A percentile compares a stretch with the other conserved stretches of the same genome.
phyloP scores from a whole-genome alignment of 2,113 vertebrate species.

The Calypte anna region DNA sequence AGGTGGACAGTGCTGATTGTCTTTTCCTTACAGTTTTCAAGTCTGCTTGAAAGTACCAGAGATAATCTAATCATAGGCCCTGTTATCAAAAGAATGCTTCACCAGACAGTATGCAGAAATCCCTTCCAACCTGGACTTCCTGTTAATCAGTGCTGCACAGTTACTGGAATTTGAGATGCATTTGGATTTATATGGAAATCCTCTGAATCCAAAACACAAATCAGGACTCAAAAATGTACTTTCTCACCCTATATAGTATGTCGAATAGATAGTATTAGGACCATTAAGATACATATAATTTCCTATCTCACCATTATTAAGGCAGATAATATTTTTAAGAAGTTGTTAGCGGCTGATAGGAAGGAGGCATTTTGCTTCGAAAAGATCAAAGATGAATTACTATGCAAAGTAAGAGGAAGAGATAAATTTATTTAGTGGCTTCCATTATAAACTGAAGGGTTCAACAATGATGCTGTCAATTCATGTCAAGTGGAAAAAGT shows the following conservation, averaged over 20 bases:
- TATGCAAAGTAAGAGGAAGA: background rate
- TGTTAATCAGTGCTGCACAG: background rate
- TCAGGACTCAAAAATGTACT: background rate
- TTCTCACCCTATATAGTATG: background rate
- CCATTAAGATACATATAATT: background rate
- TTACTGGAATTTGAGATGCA: background rate
- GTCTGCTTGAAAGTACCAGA: background rate
- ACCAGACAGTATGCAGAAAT: background rate
- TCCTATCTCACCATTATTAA: background rate
- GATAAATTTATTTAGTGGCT: background rate
- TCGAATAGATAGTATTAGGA: background rate
- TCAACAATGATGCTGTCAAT: background rate
- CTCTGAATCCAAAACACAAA: background rate
- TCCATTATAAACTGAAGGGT: background rate
- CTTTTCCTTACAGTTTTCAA: background rate
- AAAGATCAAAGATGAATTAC: background rate
- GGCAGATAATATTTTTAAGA: background rate
- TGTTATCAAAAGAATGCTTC: background rate
- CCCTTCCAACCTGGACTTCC: background rate
- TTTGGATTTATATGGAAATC: background rate
- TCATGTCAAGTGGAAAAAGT: background rate
- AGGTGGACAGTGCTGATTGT: background rate
- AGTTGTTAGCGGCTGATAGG: background rate
- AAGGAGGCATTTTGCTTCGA: background rate
- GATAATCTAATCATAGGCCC: background rate